Evolutionary conservation across 2,113 vertebrate genomes (phyloP).

Genomic region (cattle (Bos taurus)): DNA sequence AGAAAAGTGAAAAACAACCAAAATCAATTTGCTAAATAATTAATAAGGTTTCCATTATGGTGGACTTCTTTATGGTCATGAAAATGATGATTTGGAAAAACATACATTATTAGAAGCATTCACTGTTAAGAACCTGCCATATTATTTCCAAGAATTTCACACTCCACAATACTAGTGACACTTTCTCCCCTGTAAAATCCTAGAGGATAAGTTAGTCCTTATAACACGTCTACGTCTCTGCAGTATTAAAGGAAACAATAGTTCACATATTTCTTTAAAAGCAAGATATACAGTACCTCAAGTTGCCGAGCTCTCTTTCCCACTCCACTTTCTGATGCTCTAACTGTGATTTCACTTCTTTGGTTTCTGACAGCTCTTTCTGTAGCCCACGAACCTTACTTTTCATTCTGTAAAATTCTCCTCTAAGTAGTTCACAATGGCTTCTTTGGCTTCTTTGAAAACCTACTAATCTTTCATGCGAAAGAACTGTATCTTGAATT

Average conservation of each 20-base stretch:
- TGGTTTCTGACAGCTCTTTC: conserved; percentile 81
- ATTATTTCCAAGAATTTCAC: background rate
- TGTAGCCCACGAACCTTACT: conserved; percentile 79
- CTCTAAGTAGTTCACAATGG: conserved; percentile 78
- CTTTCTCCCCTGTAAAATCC: background rate
- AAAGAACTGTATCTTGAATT: conserved; percentile 88
- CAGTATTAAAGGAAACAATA: background rate
- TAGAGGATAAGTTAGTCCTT: background rate
- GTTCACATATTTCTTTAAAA: background rate
- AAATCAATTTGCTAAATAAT: too few relatives aligned
- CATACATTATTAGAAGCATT: background rate
- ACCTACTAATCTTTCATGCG: conserved; percentile 87
- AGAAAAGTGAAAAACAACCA: too few relatives aligned
- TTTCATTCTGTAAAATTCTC: conserved; percentile 84
- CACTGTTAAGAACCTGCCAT: background rate
- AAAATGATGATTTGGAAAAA: background rate
- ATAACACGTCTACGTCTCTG: background rate
- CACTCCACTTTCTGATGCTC: conserved; percentile 86
- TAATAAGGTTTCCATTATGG: too few relatives aligned
- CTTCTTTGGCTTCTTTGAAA: conserved; percentile 71
- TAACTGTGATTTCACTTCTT: conserved; percentile 81
- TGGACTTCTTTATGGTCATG: background rate
- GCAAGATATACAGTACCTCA: conserved; percentile 80
- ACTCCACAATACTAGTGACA: background rate
- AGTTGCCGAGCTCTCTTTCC: conserved; percentile 84